Evolutionary conservation across 2,888 invertebrate genomes (phyloP).

Genomic region (Nowickia ferox): DNA sequence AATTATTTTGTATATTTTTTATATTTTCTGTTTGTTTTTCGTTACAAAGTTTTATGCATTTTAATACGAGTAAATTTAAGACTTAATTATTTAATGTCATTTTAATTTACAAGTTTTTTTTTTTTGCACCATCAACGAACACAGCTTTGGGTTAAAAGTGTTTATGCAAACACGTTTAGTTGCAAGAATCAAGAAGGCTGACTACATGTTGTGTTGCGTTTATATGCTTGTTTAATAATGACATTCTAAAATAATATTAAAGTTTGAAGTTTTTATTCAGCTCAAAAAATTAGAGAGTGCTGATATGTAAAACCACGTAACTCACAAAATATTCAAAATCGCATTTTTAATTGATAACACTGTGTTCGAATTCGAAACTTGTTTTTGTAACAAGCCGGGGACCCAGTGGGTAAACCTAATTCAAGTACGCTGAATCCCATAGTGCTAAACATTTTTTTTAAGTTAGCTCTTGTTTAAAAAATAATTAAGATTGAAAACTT

Average conservation of each 20-base stretch:
- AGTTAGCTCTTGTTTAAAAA: too few relatives aligned
- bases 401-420: too few relatives aligned
- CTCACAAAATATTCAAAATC: too few relatives aligned
- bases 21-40: slow-evolving; percentile 3
- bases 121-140: slow-evolving; percentile 22
- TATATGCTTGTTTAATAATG: background rate
- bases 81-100: slow-evolving; percentile 62
- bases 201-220: slow-evolving; percentile 7
- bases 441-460: too few relatives aligned
- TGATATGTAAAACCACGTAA: too few relatives aligned
- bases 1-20: slow-evolving; percentile 49
- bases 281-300: background rate
- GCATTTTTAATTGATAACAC: too few relatives aligned
- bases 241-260: slow-evolving; percentile 17
- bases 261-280: background rate
- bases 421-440: too few relatives aligned
- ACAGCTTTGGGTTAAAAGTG: slow-evolving; percentile 38
- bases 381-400: too few relatives aligned
- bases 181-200: slow-evolving; percentile 42
- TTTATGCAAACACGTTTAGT: slow-evolving; percentile 39
- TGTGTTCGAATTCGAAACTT: too few relatives aligned
- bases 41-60: slow-evolving; percentile 19
- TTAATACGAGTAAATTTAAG: slow-evolving; percentile 42
- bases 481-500: too few relatives aligned
- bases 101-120: slow-evolving; percentile 54